Conservation (phyloP, 2,113 vertebrate species). For the Percina caprodes region DNA sequence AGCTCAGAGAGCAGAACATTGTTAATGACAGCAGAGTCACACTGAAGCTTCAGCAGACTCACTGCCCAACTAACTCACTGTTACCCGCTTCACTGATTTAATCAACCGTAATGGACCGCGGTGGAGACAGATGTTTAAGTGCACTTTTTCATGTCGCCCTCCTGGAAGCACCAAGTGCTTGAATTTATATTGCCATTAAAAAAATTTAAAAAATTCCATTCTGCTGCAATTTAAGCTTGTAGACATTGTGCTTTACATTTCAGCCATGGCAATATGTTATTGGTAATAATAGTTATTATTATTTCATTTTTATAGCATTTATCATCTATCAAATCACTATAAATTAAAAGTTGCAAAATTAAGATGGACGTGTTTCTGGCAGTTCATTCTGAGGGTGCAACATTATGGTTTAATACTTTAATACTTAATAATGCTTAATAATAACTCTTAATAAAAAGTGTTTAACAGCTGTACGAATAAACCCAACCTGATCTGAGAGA, state of each 20-base stretch:
- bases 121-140: conserved; percentile 24
- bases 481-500: neutral
- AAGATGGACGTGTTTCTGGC: too few species aligned
- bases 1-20: conserved; percentile 33
- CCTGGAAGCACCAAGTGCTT: neutral
- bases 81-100: neutral
- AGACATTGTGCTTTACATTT: neutral
- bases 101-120: conserved; percentile 6
- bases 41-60: conserved; percentile 6
- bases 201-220: neutral
- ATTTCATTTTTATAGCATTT: neutral
- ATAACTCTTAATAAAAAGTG: neutral
- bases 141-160: neutral
- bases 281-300: neutral
- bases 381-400: too few species aligned
- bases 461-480: neutral
- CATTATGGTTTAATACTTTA: neutral
- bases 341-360: too few species aligned
- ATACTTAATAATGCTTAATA: neutral
- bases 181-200: neutral
- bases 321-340: too few species aligned
- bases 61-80: neutral
- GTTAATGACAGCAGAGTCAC: conserved; percentile 29
- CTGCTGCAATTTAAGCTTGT: too few species aligned
- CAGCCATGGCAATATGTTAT: neutral